These are phyloP conservation scores for Plotosus lineatus DNA, from an alignment of 2,113 vertebrate species.

Conservation along the genomic window DNA sequence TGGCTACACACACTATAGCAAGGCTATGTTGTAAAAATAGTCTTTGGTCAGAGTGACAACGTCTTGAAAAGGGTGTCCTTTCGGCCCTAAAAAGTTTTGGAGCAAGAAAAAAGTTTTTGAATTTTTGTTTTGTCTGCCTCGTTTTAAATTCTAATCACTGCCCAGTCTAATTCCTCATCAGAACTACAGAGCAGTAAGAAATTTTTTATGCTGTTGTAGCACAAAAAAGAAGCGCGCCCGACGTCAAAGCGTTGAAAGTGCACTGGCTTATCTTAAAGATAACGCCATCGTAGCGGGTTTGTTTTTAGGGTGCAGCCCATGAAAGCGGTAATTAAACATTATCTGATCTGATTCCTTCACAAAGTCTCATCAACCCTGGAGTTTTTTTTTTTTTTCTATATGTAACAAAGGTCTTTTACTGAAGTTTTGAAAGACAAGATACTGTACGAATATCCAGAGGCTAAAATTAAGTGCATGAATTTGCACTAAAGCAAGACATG, in stretches of 20 bases:
- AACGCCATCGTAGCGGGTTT: constrained; percentile 48
- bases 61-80: neutral
- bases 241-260: constrained; percentile 66
- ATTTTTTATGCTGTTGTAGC: constrained; percentile 69
- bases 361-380: constrained; percentile 3
- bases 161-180: constrained; percentile 61
- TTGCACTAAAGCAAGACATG: neutral
- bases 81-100: neutral
- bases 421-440: constrained; percentile 35
- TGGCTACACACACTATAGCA: neutral
- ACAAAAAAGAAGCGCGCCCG: constrained; percentile 55
- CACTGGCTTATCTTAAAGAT: constrained; percentile 62
- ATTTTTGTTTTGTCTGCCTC: constrained; percentile 4
- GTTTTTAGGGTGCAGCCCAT: constrained; percentile 51
- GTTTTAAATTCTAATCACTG: constrained; percentile 67
- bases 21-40: neutral
- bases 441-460: too few species aligned
- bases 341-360: constrained; percentile 48
- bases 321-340: constrained; percentile 54
- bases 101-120: neutral
- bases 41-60: neutral
- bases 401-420: constrained; percentile 29
- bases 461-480: neutral
- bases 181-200: constrained; percentile 63
- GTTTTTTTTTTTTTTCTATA: neutral